phyloP scores from a whole-genome alignment of 2,888 invertebrate species.

The Drosophila aldrichi region DNA sequence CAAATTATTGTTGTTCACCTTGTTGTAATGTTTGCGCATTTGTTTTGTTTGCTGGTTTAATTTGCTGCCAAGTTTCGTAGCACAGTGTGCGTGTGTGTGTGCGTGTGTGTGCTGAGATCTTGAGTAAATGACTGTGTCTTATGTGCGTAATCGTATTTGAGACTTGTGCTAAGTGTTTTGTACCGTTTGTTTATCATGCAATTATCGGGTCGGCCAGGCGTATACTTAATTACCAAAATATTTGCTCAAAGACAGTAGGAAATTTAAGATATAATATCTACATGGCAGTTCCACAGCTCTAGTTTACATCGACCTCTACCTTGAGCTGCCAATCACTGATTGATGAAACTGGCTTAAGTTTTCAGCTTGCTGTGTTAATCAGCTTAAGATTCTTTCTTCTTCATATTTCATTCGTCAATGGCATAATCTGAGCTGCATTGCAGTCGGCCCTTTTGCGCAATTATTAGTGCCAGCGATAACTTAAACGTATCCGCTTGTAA shows the following conservation, averaged over 20 bases:
- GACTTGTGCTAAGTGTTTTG: conserved; percentile 66
- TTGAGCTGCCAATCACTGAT: conserved; percentile 1
- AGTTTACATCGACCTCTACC: neutral
- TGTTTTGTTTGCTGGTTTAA: conserved; percentile 64
- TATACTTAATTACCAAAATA: conserved; percentile 31
- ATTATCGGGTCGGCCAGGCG: conserved; percentile 51
- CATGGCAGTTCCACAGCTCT: neutral
- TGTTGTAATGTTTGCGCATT: conserved; percentile 74
- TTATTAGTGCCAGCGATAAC: conserved; percentile 12
- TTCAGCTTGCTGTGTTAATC: neutral
- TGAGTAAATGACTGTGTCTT: conserved; percentile 30
- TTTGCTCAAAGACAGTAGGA: conserved; percentile 16
- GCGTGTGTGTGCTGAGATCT: conserved; percentile 14
- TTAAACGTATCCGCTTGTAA: conserved; percentile 27
- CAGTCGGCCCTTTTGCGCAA: neutral
- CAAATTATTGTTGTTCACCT: conserved; percentile 74
- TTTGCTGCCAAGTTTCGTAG: conserved; percentile 42
- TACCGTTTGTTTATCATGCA: conserved; percentile 70
- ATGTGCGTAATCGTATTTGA: conserved; percentile 50
- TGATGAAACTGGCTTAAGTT: neutral
- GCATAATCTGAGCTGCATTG: conserved; percentile 23
- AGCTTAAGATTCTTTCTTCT: neutral
- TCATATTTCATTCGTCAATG: neutral
- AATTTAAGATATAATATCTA: neutral
- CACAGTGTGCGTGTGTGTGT: neutral